Conservation (phyloP, 2,797 vertebrate species). For the Macropus fuliginosus region DNA sequence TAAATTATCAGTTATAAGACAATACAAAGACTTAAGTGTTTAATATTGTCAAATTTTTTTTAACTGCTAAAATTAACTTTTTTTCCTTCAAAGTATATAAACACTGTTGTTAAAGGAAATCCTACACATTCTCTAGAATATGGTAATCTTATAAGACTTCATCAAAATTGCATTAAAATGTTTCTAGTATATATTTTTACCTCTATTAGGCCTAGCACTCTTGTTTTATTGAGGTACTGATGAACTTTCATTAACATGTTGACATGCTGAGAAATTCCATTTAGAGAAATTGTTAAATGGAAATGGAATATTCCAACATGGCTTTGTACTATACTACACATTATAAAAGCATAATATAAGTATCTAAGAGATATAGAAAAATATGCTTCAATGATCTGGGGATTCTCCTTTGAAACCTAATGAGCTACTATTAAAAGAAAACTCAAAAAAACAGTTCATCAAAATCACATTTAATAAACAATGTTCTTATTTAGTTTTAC, state of each 20-base stretch:
- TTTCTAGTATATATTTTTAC: not conserved
- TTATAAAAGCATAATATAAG: not conserved
- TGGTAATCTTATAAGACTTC: not conserved
- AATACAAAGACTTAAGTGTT: not conserved
- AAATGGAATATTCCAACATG: not conserved
- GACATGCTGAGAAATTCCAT: not conserved
- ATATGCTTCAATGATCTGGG: not conserved
- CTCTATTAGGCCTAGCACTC: not conserved
- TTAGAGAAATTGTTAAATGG: not conserved
- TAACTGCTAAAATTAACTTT: not conserved
- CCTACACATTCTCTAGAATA: not conserved
- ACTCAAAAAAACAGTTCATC: not conserved
- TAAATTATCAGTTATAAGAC: not conserved
- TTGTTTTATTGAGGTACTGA: not conserved
- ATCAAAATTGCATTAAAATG: not conserved
- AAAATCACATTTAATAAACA: not conserved
- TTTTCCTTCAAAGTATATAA: not conserved
- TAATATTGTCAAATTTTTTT: not conserved
- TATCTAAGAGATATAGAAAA: not conserved
- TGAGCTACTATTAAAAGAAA: not conserved
- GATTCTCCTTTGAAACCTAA: not conserved
- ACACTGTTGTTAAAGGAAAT: not conserved
- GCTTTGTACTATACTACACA: not conserved
- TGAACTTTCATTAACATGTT: not conserved
- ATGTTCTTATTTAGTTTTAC: not conserved